These are phyloP conservation scores for Ianthella basta DNA, from an alignment of 37 sponge, comb jelly and placozoan species.

Conservation along the genomic window DNA sequence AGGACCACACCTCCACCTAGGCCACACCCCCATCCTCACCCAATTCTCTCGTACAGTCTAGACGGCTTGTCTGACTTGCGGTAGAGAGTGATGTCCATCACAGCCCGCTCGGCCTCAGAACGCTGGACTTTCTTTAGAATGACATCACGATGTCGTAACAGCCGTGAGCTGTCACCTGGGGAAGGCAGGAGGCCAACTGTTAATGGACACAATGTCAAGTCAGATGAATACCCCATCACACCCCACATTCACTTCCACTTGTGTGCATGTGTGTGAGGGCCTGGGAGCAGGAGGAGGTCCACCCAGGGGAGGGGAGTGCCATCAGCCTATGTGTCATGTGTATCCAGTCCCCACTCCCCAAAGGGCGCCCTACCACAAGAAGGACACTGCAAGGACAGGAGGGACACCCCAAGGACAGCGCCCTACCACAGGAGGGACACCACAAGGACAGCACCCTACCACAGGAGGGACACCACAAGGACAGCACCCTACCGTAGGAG, in stretches of 20 bases:
- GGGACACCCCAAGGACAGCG: no score
- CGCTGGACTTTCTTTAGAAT: constrained; percentile 45
- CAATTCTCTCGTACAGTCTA: constrained; percentile 33
- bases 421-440: no score
- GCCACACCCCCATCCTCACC: neutral
- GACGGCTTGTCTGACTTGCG: constrained; percentile 58
- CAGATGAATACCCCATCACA: neutral
- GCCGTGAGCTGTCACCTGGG: neutral
- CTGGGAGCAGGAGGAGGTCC: no score
- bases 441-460: no score
- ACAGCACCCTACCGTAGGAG: no score
- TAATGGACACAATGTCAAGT: neutral
- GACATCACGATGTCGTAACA: constrained; percentile 56
- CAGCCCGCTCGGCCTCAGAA: constrained; percentile 32
- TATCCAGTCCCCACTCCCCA: no score
- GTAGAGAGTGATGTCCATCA: constrained; percentile 55
- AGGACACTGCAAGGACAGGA: no score
- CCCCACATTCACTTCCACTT: neutral
- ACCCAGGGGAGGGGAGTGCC: no score
- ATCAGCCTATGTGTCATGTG: no score
- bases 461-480: no score
- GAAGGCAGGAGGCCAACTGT: neutral
- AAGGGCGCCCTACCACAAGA: no score
- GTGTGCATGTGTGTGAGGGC: no score
- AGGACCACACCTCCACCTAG: neutral